phyloP scores from a whole-genome alignment of 2,113 vertebrate genomes.

The Sprattus sprattus region DNA sequence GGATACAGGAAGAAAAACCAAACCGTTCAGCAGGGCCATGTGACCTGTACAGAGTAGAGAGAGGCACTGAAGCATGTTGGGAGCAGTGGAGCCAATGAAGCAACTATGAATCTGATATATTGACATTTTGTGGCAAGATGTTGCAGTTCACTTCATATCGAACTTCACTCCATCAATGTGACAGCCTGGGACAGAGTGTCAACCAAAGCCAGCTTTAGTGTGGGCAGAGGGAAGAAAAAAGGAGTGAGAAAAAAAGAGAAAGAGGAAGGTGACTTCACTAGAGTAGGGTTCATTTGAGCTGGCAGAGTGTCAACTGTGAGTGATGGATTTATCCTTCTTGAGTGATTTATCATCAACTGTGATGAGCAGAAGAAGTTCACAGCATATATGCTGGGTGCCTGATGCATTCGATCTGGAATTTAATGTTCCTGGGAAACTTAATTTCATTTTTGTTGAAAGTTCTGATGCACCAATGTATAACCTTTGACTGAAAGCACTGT shows the following conservation, averaged over 20 bases:
- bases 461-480: not conserved
- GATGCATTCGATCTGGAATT: not conserved
- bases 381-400: not conserved
- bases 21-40: not conserved
- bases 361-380: not conserved
- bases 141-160: slow-evolving; percentile 48
- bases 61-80: not conserved
- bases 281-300: slow-evolving; percentile 10
- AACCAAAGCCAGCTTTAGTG: slow-evolving; percentile 23
- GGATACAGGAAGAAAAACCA: not conserved
- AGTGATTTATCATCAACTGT: slow-evolving; percentile 11
- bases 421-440: not conserved
- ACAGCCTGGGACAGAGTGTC: slow-evolving; percentile 31
- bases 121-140: slow-evolving; percentile 40
- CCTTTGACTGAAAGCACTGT: not conserved
- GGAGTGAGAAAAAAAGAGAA: not conserved
- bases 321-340: slow-evolving; percentile 11
- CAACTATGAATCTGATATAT: slow-evolving; percentile 41
- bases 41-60: not conserved
- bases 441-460: not conserved
- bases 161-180: slow-evolving; percentile 45
- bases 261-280: slow-evolving; percentile 32
- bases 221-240: not conserved
- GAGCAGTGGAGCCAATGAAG: slow-evolving; percentile 24
- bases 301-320: slow-evolving; percentile 12